Evolutionary conservation across 2,113 vertebrate species (phyloP).

Genomic region (Ciconia boyciana): DNA sequence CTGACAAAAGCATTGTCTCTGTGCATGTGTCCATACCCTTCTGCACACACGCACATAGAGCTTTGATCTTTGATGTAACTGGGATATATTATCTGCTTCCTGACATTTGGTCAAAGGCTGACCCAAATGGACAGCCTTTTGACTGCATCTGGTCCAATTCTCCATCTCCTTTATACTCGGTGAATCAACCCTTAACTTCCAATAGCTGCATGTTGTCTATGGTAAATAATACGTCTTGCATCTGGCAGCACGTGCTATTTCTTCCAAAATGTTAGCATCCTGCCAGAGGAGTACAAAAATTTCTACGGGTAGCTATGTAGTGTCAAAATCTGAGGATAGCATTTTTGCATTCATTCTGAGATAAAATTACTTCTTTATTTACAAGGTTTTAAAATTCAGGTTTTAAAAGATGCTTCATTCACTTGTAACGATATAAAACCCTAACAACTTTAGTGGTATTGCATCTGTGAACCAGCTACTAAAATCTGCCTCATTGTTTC

Average conservation of each 20-base stretch:
- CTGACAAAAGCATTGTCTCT: background rate
- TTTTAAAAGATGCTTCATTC: background rate
- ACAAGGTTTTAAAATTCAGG: background rate
- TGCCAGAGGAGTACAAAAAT: background rate
- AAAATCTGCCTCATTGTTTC: background rate
- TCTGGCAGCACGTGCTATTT: background rate
- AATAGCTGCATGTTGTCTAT: rapidly evolving
- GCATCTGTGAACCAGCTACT: background rate
- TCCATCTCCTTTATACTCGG: background rate
- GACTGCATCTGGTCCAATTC: background rate
- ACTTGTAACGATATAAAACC: rapidly evolving
- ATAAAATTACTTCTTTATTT: background rate
- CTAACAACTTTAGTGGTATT: background rate
- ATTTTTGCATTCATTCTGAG: background rate
- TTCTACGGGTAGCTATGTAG: background rate
- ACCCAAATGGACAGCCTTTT: background rate
- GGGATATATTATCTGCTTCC: background rate
- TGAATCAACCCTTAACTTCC: background rate
- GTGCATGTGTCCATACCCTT: rapidly evolving
- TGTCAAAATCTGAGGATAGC: background rate
- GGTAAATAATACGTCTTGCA: background rate
- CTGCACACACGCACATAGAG: rapidly evolving
- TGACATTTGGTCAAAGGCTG: background rate
- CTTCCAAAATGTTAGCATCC: background rate
- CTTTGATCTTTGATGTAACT: background rate